Percentiles rank a stretch among this genome's conserved stretches.
Conservation (phyloP, 2,113 vertebrate species). For the Gallinago media region DNA sequence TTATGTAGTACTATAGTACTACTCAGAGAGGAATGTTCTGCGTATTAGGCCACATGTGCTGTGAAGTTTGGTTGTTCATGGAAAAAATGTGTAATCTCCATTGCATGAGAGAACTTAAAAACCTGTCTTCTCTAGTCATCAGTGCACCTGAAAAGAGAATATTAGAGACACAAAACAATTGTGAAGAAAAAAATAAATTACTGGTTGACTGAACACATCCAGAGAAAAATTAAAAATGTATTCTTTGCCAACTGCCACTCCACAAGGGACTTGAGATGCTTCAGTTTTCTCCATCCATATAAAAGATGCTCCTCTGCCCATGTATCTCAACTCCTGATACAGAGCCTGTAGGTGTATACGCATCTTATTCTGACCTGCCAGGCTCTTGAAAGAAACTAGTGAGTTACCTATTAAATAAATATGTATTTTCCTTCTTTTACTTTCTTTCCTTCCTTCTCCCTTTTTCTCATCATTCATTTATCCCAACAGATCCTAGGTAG, state of each 20-base stretch:
- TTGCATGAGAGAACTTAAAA: background rate
- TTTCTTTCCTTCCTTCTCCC: background rate
- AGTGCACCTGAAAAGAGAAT: rapidly evolving
- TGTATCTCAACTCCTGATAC: background rate
- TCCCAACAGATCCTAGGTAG: background rate
- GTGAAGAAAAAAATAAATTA: rapidly evolving
- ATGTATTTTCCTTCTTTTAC: background rate
- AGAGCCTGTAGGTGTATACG: background rate
- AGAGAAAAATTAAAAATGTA: background rate
- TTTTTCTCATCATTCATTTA: background rate
- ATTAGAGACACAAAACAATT: background rate
- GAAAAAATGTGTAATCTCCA: background rate
- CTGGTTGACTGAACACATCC: background rate
- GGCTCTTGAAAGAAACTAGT: background rate
- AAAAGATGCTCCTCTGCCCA: background rate
- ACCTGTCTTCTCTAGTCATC: background rate
- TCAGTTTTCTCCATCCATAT: background rate
- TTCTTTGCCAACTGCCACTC: background rate
- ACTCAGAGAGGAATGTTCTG: background rate
- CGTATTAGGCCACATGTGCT: background rate
- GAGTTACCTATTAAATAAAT: background rate
- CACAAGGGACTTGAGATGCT: background rate
- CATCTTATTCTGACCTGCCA: background rate
- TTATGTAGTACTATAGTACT: background rate
- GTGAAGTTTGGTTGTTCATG: background rate